phyloP scores from a whole-genome alignment of 1,140 invertebrate genomes.

The Nebria ingens region DNA sequence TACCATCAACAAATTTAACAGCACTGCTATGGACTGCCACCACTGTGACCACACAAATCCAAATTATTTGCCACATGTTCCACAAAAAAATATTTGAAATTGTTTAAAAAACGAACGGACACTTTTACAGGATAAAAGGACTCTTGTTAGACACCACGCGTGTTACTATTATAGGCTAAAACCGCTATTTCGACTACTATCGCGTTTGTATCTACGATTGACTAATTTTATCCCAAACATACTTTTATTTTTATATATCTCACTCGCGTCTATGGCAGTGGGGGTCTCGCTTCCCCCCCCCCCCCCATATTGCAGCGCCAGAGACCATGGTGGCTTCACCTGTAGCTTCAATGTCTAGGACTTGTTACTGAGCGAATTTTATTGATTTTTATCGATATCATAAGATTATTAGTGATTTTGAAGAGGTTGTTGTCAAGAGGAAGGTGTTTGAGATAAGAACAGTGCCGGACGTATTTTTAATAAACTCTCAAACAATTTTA shows the following conservation, averaged over 20 bases:
- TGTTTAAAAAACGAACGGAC: background rate
- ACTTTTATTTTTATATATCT: background rate
- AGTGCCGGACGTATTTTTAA: no score
- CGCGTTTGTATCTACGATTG: background rate
- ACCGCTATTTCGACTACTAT: no score
- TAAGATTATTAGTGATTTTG: background rate
- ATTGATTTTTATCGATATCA: background rate
- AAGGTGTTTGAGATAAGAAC: no score
- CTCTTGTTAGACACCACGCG: no score
- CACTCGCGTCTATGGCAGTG: background rate
- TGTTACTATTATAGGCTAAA: no score
- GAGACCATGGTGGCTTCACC: background rate
- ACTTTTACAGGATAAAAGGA: no score
- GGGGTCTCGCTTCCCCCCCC: no score
- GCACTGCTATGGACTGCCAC: background rate
- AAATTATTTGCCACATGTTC: background rate
- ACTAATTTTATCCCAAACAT: background rate
- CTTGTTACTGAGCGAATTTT: constrained; percentile 5
- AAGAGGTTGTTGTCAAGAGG: background rate
- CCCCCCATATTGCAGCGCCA: no score
- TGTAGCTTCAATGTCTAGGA: background rate
- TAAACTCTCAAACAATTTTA: no score
- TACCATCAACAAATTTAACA: background rate
- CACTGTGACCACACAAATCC: background rate
- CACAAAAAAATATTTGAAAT: background rate